A percentile compares a stretch with the other conserved stretches of the same genome.
Evolutionary conservation across 2,113 vertebrate genomes (phyloP).

Genomic region (Thalassoma bifasciatum): DNA sequence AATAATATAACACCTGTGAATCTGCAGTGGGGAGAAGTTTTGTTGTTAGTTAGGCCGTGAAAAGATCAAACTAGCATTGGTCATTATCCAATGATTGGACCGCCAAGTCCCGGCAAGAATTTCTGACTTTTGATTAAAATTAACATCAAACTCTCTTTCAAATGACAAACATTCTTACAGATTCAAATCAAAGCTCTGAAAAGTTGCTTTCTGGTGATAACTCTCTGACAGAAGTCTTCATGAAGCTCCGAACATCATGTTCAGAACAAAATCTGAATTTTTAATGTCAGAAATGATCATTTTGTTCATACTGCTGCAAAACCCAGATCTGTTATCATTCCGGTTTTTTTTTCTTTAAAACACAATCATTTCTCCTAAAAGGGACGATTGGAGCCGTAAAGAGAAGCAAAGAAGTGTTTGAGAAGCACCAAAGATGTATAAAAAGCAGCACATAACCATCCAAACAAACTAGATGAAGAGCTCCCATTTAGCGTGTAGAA

Average conservation of each 20-base stretch:
- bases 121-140: neutral
- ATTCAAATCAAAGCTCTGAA: neutral
- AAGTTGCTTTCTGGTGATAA: neutral
- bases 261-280: neutral
- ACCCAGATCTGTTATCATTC: neutral
- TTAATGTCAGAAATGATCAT: neutral
- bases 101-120: neutral
- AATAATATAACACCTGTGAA: too few relatives aligned
- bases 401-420: too few relatives aligned
- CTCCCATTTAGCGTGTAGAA: too few relatives aligned
- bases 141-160: neutral
- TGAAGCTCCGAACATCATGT: neutral
- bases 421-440: too few relatives aligned
- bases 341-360: too few relatives aligned
- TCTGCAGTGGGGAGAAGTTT: too few relatives aligned
- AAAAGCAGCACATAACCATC: too few relatives aligned
- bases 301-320: neutral
- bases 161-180: neutral
- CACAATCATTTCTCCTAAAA: too few relatives aligned
- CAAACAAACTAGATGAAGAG: too few relatives aligned
- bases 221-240: neutral
- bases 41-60: too few relatives aligned
- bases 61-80: neutral
- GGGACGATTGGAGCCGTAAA: too few relatives aligned
- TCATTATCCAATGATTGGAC: neutral